Base-by-base conservation (phyloP, 2,797 vertebrate species). In the Merluccius polli region DNA sequence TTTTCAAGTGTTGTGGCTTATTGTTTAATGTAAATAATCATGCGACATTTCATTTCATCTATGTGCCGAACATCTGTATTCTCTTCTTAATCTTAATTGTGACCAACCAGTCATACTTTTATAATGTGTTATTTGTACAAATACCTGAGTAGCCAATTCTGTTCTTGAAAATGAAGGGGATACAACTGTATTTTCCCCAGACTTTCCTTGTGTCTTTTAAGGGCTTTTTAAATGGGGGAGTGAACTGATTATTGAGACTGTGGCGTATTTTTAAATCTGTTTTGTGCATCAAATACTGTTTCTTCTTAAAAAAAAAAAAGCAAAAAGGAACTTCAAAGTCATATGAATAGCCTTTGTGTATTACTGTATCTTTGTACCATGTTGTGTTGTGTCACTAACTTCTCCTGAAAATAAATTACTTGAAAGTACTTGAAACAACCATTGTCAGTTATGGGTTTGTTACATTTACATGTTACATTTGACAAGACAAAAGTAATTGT, bases 391-490 rank as follows among this genome's bases (percentile, higher is more conserved):
- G 82, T 89, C 85, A 90, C 90, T 91, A 91, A 91, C 83, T 87
- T 68, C 77, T 83, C 89, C 89, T 88, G 72, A 52, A 90, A 94
- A 93, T 94, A 93, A 94, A 94, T 86, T 90, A 91, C 87, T 92
- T 91, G 88, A 93, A 92, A 87, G 69, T 29, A 76, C 4, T n/a
- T 0, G 5, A 31, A 77, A n/a, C 27, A 68, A 68, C 29, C 27
- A 30, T 4, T 1, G 67, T 65, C n/a, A 59, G n/a, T 59, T 24
- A 59, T 59, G n/a, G 8, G 21, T 27, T 65, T 59, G 52, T 41
- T 13, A 41, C 38, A 15, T 48, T 21, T 18, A 18, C 44, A 18
- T 21, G 13, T 18, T 13, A 48, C 18, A 48, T 21, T 4, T 15
- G 44, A 48, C 44, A 48, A 21, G 44, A 48, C 44, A 48, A 21